Evolutionary conservation across 1,140 invertebrate species (phyloP).

Genomic region (Polyergus mexicanus): DNA sequence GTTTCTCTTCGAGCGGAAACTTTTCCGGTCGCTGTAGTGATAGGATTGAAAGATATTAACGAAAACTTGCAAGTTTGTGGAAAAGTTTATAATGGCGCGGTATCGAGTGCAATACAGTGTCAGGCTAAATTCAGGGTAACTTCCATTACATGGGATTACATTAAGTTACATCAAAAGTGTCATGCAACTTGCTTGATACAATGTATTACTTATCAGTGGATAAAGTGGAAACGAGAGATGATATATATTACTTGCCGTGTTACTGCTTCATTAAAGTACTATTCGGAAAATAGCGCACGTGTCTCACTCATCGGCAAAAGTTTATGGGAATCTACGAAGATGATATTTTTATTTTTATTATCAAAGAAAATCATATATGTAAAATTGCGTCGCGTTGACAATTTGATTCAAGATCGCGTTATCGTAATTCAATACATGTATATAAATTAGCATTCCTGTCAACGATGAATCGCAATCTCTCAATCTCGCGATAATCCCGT

Average conservation of each 20-base stretch:
- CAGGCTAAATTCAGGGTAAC: constrained; percentile 44
- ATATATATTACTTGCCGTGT: background rate
- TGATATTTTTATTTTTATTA: background rate
- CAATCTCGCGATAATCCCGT: constrained; percentile 19
- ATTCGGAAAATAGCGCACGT: background rate
- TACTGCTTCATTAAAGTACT: constrained; percentile 21
- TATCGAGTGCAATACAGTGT: constrained; percentile 47
- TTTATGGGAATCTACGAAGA: background rate
- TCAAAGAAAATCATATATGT: background rate
- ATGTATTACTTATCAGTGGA: constrained; percentile 34
- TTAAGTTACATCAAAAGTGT: constrained; percentile 33
- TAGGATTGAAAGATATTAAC: constrained; percentile 55
- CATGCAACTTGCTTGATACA: constrained; percentile 28
- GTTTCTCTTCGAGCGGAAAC: constrained; percentile 65
- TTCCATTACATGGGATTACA: constrained; percentile 57
- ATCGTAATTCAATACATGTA: background rate
- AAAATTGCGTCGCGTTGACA: background rate
- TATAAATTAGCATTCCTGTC: constrained; percentile 5
- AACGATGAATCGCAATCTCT: background rate
- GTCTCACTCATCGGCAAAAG: background rate
- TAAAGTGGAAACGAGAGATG: constrained; percentile 1
- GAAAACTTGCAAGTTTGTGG: constrained; percentile 43
- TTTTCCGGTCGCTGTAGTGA: constrained; percentile 66
- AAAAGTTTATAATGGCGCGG: constrained; percentile 30
- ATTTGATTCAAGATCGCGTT: background rate